These are phyloP conservation scores for Drosophila maculinotata DNA, from an alignment of 2,888 invertebrate genomes.

Conservation along the genomic window DNA sequence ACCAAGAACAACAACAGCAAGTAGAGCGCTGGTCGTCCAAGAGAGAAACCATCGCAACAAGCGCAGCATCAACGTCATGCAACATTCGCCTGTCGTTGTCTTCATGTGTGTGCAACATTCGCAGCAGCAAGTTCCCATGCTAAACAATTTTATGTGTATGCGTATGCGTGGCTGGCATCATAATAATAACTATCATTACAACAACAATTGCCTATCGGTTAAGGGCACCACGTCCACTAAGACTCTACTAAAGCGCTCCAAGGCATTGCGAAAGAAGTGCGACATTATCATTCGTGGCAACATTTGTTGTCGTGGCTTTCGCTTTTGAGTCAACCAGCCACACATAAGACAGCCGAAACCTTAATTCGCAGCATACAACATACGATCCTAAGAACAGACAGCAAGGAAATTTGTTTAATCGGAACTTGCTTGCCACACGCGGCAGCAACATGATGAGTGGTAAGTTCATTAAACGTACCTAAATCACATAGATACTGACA, in stretches of 20 bases:
- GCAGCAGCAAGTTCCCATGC: constrained; percentile 72
- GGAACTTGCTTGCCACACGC: constrained; percentile 63
- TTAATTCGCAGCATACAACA: constrained; percentile 9
- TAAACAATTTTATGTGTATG: constrained; percentile 68
- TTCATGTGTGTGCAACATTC: constrained; percentile 74
- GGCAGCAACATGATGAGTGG: constrained; percentile 78
- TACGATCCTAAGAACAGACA: constrained; percentile 10
- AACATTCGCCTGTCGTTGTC: constrained; percentile 70
- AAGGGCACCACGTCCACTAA: constrained; percentile 38
- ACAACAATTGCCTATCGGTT: constrained; percentile 30
- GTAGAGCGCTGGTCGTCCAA: constrained; percentile 20
- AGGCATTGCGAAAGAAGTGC: constrained; percentile 67
- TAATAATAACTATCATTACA: constrained; percentile 4
- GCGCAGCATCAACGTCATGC: constrained; percentile 69
- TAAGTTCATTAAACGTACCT: constrained; percentile 51
- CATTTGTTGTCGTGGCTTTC: constrained; percentile 38
- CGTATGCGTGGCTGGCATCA: constrained; percentile 75
- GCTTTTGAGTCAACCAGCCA: constrained; percentile 51
- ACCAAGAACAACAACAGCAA: constrained; percentile 39
- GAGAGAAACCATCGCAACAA: constrained; percentile 18
- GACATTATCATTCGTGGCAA: constrained; percentile 36
- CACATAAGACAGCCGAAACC: constrained; percentile 22
- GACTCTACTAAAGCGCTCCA: constrained; percentile 61
- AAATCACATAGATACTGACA: neutral
- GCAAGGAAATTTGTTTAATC: constrained; percentile 48